phyloP scores from a whole-genome alignment of 2,113 vertebrate species.

The Sterna hirundo region DNA sequence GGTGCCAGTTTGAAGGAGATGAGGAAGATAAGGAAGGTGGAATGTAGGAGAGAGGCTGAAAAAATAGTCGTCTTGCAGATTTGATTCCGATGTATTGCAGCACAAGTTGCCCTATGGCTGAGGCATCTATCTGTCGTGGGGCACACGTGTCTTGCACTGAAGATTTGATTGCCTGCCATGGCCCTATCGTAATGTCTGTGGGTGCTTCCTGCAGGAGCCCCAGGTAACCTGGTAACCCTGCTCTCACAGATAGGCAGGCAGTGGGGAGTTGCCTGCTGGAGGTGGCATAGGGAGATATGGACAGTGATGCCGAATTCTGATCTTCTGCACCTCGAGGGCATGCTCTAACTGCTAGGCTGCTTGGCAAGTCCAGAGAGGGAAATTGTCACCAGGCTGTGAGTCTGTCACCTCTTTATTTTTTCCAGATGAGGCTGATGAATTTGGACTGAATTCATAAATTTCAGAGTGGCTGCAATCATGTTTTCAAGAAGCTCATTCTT shows the following conservation, averaged over 20 bases:
- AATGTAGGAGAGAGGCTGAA: neutral
- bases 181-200: neutral
- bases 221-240: neutral
- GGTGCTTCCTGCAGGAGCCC: neutral
- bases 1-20: neutral
- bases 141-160: neutral
- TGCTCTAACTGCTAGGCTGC: neutral
- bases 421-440: neutral
- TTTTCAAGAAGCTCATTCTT: neutral
- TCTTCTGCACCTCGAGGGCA: neutral
- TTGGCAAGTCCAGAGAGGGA: neutral
- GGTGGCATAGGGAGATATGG: neutral
- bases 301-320: neutral
- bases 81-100: neutral
- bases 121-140: fast-evolving
- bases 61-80: neutral
- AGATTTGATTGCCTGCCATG: neutral
- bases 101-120: neutral
- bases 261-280: neutral
- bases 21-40: neutral
- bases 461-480: neutral
- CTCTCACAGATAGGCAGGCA: neutral
- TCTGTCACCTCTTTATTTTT: neutral
- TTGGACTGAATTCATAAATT: neutral
- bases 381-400: neutral